Conservation (phyloP, 1,140 invertebrate species). For the Dufourea novaeangliae region DNA sequence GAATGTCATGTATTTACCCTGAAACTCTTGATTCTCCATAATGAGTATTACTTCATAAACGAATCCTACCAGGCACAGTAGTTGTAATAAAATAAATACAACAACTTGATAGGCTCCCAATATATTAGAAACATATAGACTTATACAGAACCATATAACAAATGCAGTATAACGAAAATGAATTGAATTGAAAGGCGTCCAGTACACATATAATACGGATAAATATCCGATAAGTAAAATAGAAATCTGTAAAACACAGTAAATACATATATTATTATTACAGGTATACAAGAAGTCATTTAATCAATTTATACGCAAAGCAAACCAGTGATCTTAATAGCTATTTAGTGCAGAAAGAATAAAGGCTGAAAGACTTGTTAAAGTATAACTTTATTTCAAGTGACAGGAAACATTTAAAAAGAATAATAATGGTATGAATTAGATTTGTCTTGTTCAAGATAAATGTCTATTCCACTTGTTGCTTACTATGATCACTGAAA, state of each 20-base stretch:
- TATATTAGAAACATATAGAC: constrained; percentile 84
- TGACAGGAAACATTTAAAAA: too few species aligned
- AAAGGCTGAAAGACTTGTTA: too few species aligned
- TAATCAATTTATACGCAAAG: too few species aligned
- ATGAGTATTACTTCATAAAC: constrained; percentile 81
- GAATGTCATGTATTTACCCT: constrained; percentile 75
- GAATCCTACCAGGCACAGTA: constrained; percentile 82
- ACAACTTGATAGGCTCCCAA: constrained; percentile 84
- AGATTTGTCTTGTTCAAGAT: too few species aligned
- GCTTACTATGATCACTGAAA: neutral
- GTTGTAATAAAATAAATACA: constrained; percentile 82
- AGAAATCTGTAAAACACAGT: constrained; percentile 79
- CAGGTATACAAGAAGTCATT: too few species aligned
- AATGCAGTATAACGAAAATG: constrained; percentile 84
- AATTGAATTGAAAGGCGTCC: constrained; percentile 83
- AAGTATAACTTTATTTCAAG: too few species aligned
- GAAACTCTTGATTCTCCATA: constrained; percentile 73
- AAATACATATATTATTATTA: neutral
- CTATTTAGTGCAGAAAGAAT: too few species aligned
- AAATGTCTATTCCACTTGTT: too few species aligned
- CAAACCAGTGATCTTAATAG: too few species aligned
- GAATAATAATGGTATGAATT: too few species aligned
- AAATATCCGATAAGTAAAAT: constrained; percentile 81
- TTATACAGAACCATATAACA: constrained; percentile 84
- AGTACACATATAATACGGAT: constrained; percentile 81